Conservation (phyloP, 2,113 vertebrate species). For the Antennarius striatus region DNA sequence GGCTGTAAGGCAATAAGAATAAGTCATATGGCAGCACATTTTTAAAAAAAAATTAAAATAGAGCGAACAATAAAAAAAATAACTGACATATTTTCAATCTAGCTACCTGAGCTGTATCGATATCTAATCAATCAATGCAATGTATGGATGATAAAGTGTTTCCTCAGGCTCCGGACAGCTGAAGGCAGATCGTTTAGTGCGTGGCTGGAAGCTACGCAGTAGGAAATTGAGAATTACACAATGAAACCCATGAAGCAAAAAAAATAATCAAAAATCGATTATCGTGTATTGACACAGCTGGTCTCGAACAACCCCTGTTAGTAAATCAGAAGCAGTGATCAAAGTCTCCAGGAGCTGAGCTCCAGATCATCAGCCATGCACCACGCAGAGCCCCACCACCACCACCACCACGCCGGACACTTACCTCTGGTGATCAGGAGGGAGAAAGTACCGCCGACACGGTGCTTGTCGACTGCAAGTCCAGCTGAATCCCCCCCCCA, state of each 20-base stretch:
- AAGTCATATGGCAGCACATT: not conserved
- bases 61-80: not conserved
- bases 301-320: not conserved
- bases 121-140: slow-evolving; percentile 16
- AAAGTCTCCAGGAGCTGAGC: not conserved
- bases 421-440: slow-evolving; percentile 65
- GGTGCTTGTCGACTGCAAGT: slow-evolving; percentile 20
- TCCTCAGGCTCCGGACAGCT: slow-evolving; percentile 37
- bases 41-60: not conserved
- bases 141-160: slow-evolving; percentile 14
- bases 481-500: slow-evolving; percentile 37
- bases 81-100: slow-evolving; percentile 10
- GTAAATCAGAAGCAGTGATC: not conserved
- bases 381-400: slow-evolving; percentile 38
- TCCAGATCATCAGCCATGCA: slow-evolving; percentile 13
- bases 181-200: slow-evolving; percentile 32
- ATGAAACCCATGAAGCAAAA: slow-evolving; percentile 9
- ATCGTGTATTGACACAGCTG: not conserved
- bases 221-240: slow-evolving; percentile 61
- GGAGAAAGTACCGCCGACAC: slow-evolving; percentile 39
- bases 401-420: slow-evolving; percentile 35
- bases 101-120: slow-evolving; percentile 9
- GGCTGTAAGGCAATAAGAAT: not conserved
- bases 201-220: slow-evolving; percentile 73
- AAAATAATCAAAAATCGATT: not conserved